These are phyloP conservation scores for Tiliacea aurago DNA, from an alignment of 2,888 invertebrate species.

Conservation along the genomic window DNA sequence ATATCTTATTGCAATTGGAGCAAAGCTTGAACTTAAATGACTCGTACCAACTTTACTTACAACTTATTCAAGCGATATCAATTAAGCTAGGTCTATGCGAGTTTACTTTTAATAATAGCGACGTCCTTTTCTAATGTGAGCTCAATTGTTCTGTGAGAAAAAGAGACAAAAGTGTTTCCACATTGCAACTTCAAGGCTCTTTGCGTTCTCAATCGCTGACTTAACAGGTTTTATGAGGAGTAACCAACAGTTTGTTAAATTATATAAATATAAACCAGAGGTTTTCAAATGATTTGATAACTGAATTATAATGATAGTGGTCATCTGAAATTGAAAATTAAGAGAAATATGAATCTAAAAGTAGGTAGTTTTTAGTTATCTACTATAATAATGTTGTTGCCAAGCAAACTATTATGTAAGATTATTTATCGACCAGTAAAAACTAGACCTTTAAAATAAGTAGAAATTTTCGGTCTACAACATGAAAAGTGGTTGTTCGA, in stretches of 20 bases:
- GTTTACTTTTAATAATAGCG: constrained; percentile 72
- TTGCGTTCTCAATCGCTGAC: constrained; percentile 84
- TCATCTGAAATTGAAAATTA: background rate
- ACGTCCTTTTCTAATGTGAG: constrained; percentile 69
- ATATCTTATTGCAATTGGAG: constrained; percentile 28
- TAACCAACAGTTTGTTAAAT: constrained; percentile 72
- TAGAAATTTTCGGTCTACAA: background rate
- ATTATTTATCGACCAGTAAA: background rate
- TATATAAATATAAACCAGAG: constrained; percentile 3
- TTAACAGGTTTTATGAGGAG: constrained; percentile 85
- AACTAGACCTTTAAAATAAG: background rate
- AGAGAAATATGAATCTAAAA: background rate
- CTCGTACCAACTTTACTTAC: constrained; percentile 60
- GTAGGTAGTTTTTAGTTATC: background rate
- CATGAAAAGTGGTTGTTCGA: background rate
- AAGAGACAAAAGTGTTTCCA: constrained; percentile 73
- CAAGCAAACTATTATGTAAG: background rate
- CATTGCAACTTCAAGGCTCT: constrained; percentile 67
- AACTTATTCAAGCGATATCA: constrained; percentile 69
- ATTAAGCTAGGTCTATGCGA: constrained; percentile 78
- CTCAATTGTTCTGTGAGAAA: constrained; percentile 64
- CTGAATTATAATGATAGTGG: background rate
- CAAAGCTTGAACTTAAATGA: constrained; percentile 70
- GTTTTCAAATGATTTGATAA: background rate
- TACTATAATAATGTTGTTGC: too few species aligned